Evolutionary conservation across 2,113 vertebrate genomes (phyloP), one percentile per base, ranked within the genome.

Genomic region (Gavialis gangeticus): DNA sequence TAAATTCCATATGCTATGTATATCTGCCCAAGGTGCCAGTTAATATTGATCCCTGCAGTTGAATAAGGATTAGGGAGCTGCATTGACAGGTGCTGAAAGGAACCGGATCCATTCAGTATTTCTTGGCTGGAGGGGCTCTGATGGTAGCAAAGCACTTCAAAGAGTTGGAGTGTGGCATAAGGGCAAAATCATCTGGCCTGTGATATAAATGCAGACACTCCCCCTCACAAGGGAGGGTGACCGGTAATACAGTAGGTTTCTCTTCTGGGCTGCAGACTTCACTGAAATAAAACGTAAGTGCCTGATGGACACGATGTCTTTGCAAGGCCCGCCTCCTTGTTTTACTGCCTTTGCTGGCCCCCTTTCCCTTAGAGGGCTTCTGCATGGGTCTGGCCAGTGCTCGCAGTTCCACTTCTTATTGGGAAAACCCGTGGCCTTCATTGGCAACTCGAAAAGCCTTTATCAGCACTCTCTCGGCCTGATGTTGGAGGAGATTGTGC

Each of bases 41-140:
- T 62, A 2, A 0, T 80, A 85, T 93, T 93, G 91, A 82, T 96
- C 78, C 85, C 91, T 75, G 60, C 58, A 88, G 79, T 90, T 86
- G 91, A 94, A 86, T 64, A 69, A 69, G 66, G 76, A 90, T 91
- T 96, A 91, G 91, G 89, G 77, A 96, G 15, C 78, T 92, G 19
- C 3, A 0, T 82, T 96, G 92, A 76, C 87, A 91, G 92, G 82
- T 91, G 64, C 58, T 46, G 71, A 79, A 82, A 92, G 82, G 69
- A 86, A 75, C 63, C 1, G 0, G 60, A 67, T 84, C 64, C 2
- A 3, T 94, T 93, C 78, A 60, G 58, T n/a, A n/a, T 66, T 55
- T 88, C 56, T n/a, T 84, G 87, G 3, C 75, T 86, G 46, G 80
- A 92, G 82, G 80, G 75, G 16, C n/a, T 90, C 21, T 58, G 69